A percentile compares a stretch with the other conserved stretches of the same genome.
phyloP scores from a whole-genome alignment of 1,140 invertebrate genomes.

The Pteromalus puparum region DNA sequence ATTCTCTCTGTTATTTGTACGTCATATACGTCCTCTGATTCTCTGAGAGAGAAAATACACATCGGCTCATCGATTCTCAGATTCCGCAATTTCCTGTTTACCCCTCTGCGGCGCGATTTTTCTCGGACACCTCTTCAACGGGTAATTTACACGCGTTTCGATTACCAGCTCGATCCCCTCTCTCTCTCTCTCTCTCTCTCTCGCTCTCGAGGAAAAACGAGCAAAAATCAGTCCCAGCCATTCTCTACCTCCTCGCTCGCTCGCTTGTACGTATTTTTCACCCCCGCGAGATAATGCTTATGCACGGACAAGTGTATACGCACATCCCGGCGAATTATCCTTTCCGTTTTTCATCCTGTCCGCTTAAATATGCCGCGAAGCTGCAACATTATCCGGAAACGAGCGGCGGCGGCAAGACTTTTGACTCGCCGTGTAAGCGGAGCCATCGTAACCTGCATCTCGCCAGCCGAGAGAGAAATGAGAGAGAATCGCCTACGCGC shows the following conservation, averaged over 20 bases:
- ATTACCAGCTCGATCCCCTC: slow-evolving; percentile 1
- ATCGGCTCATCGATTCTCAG: neutral
- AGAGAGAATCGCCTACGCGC: neutral
- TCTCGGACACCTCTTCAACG: neutral
- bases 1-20: neutral
- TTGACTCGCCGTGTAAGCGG: neutral
- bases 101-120: neutral
- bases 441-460: neutral
- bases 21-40: too few species aligned
- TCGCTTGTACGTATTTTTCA: neutral
- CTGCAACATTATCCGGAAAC: slow-evolving; percentile 30
- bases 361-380: neutral
- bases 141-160: slow-evolving; percentile 16
- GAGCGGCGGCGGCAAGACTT: neutral
- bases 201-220: neutral
- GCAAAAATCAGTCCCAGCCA: neutral
- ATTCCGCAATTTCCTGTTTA: neutral
- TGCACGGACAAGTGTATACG: neutral
- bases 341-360: slow-evolving; percentile 13
- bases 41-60: neutral
- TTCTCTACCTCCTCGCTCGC: neutral
- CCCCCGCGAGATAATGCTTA: neutral
- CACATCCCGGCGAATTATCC: slow-evolving; percentile 1
- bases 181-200: too few species aligned
- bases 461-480: neutral